Conservation (phyloP, 2,888 invertebrate species). For the Lasioglossum villosulum region DNA sequence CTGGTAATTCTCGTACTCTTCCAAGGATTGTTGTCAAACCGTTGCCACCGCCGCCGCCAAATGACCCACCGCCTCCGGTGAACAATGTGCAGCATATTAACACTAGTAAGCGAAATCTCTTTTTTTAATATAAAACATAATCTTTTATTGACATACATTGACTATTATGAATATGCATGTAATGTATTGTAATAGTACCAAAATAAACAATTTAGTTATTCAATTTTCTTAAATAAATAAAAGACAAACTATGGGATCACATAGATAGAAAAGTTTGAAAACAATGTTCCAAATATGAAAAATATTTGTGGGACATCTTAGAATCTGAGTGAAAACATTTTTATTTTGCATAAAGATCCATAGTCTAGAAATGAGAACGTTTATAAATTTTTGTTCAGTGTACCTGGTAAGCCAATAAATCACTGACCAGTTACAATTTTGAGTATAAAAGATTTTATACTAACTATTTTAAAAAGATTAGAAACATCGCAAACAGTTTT, state of each 20-base stretch:
- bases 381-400: background rate
- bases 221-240: too few species aligned
- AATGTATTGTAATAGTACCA: too few species aligned
- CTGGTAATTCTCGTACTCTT: conserved; percentile 88
- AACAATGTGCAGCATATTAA: conserved; percentile 77
- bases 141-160: background rate
- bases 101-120: conserved; percentile 69
- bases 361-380: background rate
- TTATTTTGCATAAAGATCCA: too few species aligned
- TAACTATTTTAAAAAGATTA: background rate
- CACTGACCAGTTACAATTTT: background rate
- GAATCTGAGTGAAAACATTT: too few species aligned
- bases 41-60: conserved; percentile 88
- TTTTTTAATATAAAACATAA: background rate
- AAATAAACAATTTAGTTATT: too few species aligned
- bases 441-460: background rate
- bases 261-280: too few species aligned
- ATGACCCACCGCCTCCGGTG: conserved; percentile 75
- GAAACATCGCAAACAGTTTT: background rate
- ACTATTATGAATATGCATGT: too few species aligned
- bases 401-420: background rate
- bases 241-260: too few species aligned
- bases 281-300: too few species aligned
- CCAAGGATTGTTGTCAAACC: conserved; percentile 94
- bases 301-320: too few species aligned